Evolutionary conservation across 1,140 invertebrate species (phyloP).

Genomic region (Euwallacea similis): DNA sequence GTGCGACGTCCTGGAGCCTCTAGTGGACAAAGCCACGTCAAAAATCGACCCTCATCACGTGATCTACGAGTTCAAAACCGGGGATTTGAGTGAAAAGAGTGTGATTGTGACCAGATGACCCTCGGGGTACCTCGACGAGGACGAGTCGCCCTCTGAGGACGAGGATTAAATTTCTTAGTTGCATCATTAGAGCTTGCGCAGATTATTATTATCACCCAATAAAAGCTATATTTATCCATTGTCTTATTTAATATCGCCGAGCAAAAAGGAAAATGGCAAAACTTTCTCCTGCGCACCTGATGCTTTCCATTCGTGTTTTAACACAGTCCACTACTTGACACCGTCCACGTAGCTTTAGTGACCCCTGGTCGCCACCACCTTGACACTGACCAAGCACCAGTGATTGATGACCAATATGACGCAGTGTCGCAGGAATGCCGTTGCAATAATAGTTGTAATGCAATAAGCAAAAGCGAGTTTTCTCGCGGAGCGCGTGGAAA

Average conservation of each 20-base stretch:
- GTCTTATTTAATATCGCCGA: no score
- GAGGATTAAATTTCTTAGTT: not conserved
- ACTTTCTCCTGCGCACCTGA: no score
- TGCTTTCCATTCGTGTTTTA: no score
- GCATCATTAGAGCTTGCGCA: no score
- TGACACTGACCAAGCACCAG: not conserved
- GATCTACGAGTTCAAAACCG: constrained; percentile 34
- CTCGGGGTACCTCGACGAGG: constrained; percentile 40
- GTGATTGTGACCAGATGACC: constrained; percentile 42
- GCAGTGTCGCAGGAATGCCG: not conserved
- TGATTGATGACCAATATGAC: not conserved
- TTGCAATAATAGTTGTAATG: not conserved
- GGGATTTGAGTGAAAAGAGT: constrained; percentile 21
- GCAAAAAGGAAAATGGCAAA: no score
- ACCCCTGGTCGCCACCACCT: not conserved
- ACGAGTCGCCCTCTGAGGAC: constrained; percentile 17
- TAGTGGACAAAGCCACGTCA: constrained; percentile 23
- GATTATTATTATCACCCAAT: no score
- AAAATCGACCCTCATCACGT: constrained; percentile 21
- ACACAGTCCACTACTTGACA: no score
- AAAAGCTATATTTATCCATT: no score
- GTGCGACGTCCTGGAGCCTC: constrained; percentile 36
- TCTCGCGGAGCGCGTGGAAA: not conserved
- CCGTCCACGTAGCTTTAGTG: not conserved
- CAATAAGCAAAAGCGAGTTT: not conserved